Conservation (phyloP, 1,140 invertebrate species). For the Diabrotica undecimpunctata region DNA sequence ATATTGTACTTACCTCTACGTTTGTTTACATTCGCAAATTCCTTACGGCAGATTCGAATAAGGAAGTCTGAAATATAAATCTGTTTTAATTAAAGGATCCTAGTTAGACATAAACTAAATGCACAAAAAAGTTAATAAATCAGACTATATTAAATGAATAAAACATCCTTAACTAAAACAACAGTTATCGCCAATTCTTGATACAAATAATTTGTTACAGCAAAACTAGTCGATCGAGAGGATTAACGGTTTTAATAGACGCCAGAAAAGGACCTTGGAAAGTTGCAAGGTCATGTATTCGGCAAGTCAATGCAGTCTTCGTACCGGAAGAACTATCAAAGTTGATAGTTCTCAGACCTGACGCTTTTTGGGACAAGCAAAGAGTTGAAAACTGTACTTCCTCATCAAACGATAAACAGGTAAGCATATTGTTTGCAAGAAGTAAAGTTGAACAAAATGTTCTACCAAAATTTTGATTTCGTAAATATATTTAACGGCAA, state of each 20-base stretch:
- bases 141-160: no score
- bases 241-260: slow-evolving; percentile 63
- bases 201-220: slow-evolving; percentile 13
- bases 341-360: slow-evolving; percentile 62
- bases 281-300: slow-evolving; percentile 58
- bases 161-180: no score
- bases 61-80: no score
- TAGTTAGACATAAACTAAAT: no score
- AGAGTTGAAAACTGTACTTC: slow-evolving; percentile 67
- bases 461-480: neutral
- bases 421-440: slow-evolving; percentile 35
- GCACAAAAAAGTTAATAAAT: no score
- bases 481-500: neutral
- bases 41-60: no score
- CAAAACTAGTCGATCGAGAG: slow-evolving; percentile 36
- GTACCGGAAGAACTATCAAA: slow-evolving; percentile 52
- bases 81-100: no score
- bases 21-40: no score
- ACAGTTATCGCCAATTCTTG: no score
- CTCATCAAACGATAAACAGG: slow-evolving; percentile 61
- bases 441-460: neutral
- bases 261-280: slow-evolving; percentile 62
- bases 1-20: no score
- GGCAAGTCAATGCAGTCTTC: slow-evolving; percentile 53
- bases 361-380: slow-evolving; percentile 72